These are phyloP conservation scores for Coregonus suidteri DNA, from an alignment of 2,797 vertebrate species.

Conservation along the genomic window DNA sequence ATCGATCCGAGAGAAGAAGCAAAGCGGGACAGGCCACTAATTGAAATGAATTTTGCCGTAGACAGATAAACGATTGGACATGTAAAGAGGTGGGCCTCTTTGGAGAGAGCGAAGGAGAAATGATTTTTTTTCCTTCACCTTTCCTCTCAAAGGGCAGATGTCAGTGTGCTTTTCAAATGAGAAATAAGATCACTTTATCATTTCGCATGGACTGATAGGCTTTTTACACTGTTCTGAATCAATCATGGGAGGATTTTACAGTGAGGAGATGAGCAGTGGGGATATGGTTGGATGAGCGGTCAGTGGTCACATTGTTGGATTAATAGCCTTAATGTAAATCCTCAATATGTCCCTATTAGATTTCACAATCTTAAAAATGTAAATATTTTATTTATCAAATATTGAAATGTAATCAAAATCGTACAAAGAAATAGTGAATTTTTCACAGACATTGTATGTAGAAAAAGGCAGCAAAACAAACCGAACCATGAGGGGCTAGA, in stretches of 20 bases:
- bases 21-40: slow-evolving; percentile 62
- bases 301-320: not conserved
- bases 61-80: slow-evolving; percentile 73
- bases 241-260: slow-evolving; percentile 59
- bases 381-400: no score
- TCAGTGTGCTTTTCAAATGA: slow-evolving; percentile 68
- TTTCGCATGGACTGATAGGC: slow-evolving; percentile 53
- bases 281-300: slow-evolving; percentile 44
- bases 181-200: slow-evolving; percentile 66
- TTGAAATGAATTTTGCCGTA: slow-evolving; percentile 78
- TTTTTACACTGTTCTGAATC: slow-evolving; percentile 61
- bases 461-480: no score
- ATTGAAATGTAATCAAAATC: no score
- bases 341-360: no score
- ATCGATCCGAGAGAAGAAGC: slow-evolving; percentile 71
- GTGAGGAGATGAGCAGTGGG: slow-evolving; percentile 28
- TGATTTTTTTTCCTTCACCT: slow-evolving; percentile 47
- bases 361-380: no score
- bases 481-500: no score
- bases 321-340: not conserved
- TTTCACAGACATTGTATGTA: no score
- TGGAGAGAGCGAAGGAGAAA: not conserved
- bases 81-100: slow-evolving; percentile 49
- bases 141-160: slow-evolving; percentile 63
- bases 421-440: no score